phyloP scores from a whole-genome alignment of 2,888 invertebrate genomes.

The Esperia sulphurella region DNA sequence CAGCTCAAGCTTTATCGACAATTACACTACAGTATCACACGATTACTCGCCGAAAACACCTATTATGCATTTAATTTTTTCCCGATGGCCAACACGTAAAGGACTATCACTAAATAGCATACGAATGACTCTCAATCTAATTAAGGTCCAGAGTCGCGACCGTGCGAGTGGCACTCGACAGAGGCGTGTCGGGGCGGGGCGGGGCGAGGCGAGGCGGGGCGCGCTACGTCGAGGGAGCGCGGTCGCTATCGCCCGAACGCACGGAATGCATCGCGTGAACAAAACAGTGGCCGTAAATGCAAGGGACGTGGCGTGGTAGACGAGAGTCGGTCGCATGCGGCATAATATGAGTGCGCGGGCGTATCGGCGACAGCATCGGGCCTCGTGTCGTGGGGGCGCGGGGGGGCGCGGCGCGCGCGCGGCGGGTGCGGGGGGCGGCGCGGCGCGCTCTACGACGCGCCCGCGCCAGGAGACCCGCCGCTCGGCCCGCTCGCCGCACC shows the following conservation, averaged over 20 bases:
- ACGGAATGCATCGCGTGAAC: conserved; percentile 16
- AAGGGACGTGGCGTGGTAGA: conserved; percentile 10
- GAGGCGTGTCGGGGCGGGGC: background rate
- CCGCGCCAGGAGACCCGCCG: conserved; percentile 43
- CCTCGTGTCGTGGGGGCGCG: conserved; percentile 3
- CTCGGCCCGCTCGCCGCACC: conserved; percentile 42
- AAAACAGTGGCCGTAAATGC: conserved; percentile 18
- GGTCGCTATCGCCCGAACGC: conserved; percentile 6
- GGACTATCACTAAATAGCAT: conserved; percentile 59
- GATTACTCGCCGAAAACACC: conserved; percentile 69
- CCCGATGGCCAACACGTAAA: conserved; percentile 65
- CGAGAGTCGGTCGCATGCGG: conserved; percentile 12
- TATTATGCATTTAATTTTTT: conserved; percentile 66
- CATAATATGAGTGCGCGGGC: conserved; percentile 9
- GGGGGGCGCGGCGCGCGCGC: conserved; percentile 4
- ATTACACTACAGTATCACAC: conserved; percentile 72
- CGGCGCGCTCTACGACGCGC: conserved; percentile 43
- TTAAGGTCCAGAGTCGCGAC: conserved; percentile 11
- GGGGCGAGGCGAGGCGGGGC: background rate
- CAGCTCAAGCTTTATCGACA: conserved; percentile 72
- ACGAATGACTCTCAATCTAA: conserved; percentile 36
- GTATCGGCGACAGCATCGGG: conserved; percentile 13
- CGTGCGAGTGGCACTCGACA: background rate
- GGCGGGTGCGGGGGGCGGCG: conserved; percentile 9
- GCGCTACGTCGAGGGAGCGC: background rate